phyloP scores from a whole-genome alignment of 1,140 invertebrate species.

The Arctopsyche grandis region DNA sequence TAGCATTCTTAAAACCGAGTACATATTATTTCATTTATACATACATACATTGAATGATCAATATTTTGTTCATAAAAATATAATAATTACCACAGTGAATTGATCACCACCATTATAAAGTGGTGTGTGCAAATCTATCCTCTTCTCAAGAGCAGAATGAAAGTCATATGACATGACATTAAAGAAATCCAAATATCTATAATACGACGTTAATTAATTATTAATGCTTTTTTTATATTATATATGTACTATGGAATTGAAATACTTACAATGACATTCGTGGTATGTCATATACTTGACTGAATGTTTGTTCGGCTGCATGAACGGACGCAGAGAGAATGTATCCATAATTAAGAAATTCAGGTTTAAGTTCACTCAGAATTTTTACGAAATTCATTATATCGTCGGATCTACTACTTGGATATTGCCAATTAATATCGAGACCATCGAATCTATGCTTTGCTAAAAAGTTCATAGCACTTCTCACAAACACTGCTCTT shows the following conservation, averaged over 20 bases:
- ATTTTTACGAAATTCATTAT: constrained; percentile 65
- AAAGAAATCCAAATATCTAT: constrained; percentile 70
- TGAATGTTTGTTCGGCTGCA: constrained; percentile 65
- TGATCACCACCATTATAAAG: constrained; percentile 65
- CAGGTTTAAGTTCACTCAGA: constrained; percentile 68
- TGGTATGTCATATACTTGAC: constrained; percentile 70
- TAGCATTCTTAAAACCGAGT: constrained; percentile 54
- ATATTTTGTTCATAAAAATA: neutral
- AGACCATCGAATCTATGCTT: constrained; percentile 87
- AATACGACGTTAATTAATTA: neutral
- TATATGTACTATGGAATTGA: too few relatives aligned
- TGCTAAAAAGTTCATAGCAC: constrained; percentile 79
- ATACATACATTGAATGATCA: neutral
- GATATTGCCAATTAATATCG: constrained; percentile 92
- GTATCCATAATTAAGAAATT: constrained; percentile 65
- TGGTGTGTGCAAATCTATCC: constrained; percentile 67
- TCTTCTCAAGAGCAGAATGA: constrained; percentile 72
- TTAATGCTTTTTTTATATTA: too few relatives aligned
- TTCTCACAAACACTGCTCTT: constrained; percentile 70
- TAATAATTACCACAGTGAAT: constrained; percentile 56
- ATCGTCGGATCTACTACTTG: constrained; percentile 59
- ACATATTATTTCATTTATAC: neutral
- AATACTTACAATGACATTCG: neutral
- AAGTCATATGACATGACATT: constrained; percentile 78
- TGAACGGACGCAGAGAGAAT: constrained; percentile 73